Percentiles rank a stretch among this genome's conserved stretches.
Conservation (phyloP, 2,888 invertebrate species). For the Rhyacophila evoluta region DNA sequence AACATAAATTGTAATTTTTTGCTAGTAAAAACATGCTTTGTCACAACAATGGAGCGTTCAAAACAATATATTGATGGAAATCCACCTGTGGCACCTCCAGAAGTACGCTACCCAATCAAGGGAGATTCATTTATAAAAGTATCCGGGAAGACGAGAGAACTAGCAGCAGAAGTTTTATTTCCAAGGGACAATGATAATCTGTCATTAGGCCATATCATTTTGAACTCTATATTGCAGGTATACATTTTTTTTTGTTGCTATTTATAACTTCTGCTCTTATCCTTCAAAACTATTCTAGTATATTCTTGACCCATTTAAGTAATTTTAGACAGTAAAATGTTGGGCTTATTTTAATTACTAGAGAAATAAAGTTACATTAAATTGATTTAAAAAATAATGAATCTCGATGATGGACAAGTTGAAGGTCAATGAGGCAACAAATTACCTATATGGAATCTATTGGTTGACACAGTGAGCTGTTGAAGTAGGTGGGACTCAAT, state of each 20-base stretch:
- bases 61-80: slow-evolving; percentile 65
- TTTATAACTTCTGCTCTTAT: no score
- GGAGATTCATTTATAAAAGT: slow-evolving; percentile 75
- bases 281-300: no score
- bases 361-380: no score
- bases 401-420: no score
- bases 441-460: no score
- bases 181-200: slow-evolving; percentile 85
- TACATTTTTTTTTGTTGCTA: background rate
- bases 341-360: no score
- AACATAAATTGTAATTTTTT: slow-evolving; percentile 16
- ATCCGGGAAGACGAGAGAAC: slow-evolving; percentile 80
- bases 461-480: no score
- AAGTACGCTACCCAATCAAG: slow-evolving; percentile 76
- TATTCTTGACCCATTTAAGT: no score
- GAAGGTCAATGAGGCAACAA: no score
- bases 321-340: no score
- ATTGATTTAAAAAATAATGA: no score
- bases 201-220: slow-evolving; percentile 85
- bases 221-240: slow-evolving; percentile 82
- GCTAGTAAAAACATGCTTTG: slow-evolving; percentile 88
- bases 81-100: slow-evolving; percentile 68
- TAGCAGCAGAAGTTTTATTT: slow-evolving; percentile 87
- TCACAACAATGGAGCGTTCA: slow-evolving; percentile 80
- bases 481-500: no score